These are phyloP conservation scores for Neodiprion virginianus DNA, from an alignment of 1,140 invertebrate species.

Conservation along the genomic window DNA sequence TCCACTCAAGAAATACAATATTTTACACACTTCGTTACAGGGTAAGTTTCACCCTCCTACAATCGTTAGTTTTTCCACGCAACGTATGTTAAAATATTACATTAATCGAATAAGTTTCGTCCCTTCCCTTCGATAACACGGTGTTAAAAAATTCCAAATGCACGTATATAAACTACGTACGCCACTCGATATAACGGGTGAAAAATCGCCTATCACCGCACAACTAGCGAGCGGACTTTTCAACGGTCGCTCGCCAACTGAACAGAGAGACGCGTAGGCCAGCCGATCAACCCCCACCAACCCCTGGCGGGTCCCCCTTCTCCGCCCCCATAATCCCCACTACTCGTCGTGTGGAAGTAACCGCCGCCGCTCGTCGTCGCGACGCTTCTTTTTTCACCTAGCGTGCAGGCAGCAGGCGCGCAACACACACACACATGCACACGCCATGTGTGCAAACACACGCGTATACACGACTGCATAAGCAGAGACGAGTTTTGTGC, in stretches of 20 bases:
- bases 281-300: background rate
- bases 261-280: constrained; percentile 50
- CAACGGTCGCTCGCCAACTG: constrained; percentile 62
- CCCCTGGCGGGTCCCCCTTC: constrained; percentile 41
- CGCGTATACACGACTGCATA: background rate
- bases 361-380: constrained; percentile 17
- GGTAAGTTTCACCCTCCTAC: no score
- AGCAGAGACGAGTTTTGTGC: background rate
- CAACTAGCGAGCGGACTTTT: constrained; percentile 39
- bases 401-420: background rate
- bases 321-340: constrained; percentile 32
- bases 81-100: no score
- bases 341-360: constrained; percentile 3
- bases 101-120: no score
- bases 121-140: no score
- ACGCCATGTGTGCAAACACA: background rate
- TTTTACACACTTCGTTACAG: no score
- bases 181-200: no score
- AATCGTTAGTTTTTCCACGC: no score
- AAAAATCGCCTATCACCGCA: background rate
- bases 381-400: background rate
- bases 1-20: no score
- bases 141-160: no score
- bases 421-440: no score
- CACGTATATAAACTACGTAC: no score